A percentile compares a stretch with the other conserved stretches of the same genome.
phyloP scores from a whole-genome alignment of 2,113 vertebrate species.

The Balaeniceps rex region DNA sequence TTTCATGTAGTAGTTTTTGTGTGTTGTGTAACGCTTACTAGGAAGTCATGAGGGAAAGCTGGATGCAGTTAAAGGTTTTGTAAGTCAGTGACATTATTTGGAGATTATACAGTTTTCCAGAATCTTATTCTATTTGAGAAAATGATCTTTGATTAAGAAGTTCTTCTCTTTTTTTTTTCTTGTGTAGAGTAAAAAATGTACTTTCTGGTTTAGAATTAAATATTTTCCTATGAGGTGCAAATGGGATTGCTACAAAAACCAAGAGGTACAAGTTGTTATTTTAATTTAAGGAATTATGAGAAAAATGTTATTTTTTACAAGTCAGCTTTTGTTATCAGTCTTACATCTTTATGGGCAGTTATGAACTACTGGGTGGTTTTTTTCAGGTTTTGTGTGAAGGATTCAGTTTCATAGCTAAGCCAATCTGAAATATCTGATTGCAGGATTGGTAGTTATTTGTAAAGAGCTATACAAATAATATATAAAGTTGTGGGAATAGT shows the following conservation, averaged over 20 bases:
- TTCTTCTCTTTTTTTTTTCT: not conserved
- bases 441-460: not conserved
- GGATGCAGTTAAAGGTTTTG: not conserved
- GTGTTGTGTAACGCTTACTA: not conserved
- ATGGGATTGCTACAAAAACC: not conserved
- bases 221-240: not conserved
- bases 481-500: not conserved
- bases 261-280: not conserved
- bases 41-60: not conserved
- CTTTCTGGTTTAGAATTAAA: not conserved
- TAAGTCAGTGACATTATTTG: not conserved
- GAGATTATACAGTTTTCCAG: not conserved
- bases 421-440: not conserved
- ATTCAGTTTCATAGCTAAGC: not conserved
- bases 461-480: not conserved
- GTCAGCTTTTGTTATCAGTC: not conserved
- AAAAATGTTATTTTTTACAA: not conserved
- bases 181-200: not conserved
- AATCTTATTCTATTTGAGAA: not conserved
- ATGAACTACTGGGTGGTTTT: not conserved
- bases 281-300: not conserved
- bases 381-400: not conserved
- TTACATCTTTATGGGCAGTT: not conserved
- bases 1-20: not conserved
- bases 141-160: not conserved